Conservation (phyloP, 2,888 invertebrate genomes). For the Caenorhabditis sp. region DNA sequence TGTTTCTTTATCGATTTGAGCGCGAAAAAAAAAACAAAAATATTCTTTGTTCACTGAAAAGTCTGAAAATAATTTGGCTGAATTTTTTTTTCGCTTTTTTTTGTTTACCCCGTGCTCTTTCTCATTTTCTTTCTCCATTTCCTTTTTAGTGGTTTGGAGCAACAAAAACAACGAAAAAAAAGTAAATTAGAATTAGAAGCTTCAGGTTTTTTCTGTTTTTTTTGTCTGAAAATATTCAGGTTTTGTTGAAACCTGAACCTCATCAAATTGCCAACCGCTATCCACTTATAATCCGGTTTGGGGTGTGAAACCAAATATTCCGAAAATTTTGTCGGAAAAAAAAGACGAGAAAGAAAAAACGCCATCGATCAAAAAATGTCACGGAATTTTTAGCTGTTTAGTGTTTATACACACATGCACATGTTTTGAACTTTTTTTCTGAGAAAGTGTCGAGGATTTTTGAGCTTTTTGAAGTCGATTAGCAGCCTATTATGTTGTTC, state of each 20-base stretch:
- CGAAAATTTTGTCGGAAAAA: too few species aligned
- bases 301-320: too few species aligned
- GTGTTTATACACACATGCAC: background rate
- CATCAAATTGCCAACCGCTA: too few species aligned
- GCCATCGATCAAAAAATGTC: background rate
- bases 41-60: too few species aligned
- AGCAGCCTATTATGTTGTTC: too few species aligned
- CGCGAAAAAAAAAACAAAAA: too few species aligned
- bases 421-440: background rate
- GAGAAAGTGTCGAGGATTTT: background rate
- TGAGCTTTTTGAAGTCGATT: too few species aligned
- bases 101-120: background rate
- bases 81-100: constrained; percentile 3
- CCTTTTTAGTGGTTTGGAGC: background rate
- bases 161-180: background rate
- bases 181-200: background rate
- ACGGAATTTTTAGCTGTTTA: background rate
- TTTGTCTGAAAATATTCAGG: background rate
- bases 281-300: too few species aligned
- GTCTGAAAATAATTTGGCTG: too few species aligned
- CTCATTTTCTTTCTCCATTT: background rate
- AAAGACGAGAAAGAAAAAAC: background rate
- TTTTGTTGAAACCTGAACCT: too few species aligned
- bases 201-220: background rate
- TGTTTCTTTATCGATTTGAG: too few species aligned